Evolutionary conservation across 2,797 vertebrate species (phyloP).

Genomic region (Artibeus jamaicensis): DNA sequence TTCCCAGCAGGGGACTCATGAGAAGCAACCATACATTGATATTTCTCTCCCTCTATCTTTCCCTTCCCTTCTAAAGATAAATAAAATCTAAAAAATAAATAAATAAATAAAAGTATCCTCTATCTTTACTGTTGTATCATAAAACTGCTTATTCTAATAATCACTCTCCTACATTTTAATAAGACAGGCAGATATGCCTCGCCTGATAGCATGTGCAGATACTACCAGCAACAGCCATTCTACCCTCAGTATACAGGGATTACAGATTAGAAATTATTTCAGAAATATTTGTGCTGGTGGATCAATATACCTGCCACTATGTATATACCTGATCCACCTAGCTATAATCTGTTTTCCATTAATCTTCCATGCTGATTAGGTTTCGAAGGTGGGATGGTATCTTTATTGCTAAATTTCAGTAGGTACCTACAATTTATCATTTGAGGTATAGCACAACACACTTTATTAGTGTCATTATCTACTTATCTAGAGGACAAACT

Average conservation of each 20-base stretch:
- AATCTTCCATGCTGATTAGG: not conserved
- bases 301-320: not conserved
- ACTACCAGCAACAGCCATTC: not conserved
- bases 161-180: not conserved
- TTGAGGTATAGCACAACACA: not conserved
- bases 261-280: not conserved
- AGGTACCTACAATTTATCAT: not conserved
- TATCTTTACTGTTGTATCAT: not conserved
- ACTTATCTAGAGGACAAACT: not conserved
- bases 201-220: not conserved
- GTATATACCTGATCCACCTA: not conserved
- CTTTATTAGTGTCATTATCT: slow-evolving; percentile 13
- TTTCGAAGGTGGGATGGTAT: not conserved
- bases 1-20: too few relatives aligned
- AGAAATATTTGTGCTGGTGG: not conserved
- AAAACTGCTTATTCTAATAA: not conserved
- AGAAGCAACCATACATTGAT: too few relatives aligned
- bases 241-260: not conserved
- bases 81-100: too few relatives aligned
- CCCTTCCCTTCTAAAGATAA: too few relatives aligned
- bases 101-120: not conserved
- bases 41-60: too few relatives aligned
- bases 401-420: slow-evolving; percentile 31
- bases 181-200: not conserved
- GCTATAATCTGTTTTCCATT: not conserved